A percentile compares a stretch with the other conserved stretches of the same genome.
Conservation (phyloP, 2,797 vertebrate species). For the Lepus oiostolus region DNA sequence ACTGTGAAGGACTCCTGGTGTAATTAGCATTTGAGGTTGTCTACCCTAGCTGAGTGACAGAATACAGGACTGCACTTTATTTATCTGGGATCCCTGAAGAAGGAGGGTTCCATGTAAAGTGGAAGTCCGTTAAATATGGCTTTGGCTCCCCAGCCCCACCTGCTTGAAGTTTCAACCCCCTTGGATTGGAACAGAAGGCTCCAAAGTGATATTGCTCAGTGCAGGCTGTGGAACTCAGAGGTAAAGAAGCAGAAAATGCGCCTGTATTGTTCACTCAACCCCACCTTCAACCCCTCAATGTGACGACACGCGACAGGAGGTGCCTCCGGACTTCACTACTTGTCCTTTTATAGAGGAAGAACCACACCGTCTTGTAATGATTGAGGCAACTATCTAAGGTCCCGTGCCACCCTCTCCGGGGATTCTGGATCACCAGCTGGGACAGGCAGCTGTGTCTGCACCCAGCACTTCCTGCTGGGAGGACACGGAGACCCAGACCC, state of each 20-base stretch:
- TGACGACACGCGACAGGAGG: neutral
- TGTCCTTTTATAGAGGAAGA: neutral
- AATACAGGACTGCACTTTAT: neutral
- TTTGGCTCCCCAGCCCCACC: neutral
- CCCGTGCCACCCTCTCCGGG: neutral
- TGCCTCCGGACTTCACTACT: neutral
- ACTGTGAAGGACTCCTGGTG: neutral
- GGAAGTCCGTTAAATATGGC: neutral
- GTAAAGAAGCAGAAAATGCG: neutral
- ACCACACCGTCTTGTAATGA: neutral
- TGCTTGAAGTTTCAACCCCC: neutral
- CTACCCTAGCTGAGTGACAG: neutral
- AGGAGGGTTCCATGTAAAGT: neutral
- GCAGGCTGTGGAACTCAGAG: neutral
- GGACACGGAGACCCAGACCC: neutral
- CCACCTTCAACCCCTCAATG: neutral
- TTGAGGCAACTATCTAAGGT: neutral
- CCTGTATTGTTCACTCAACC: neutral
- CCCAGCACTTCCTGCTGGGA: neutral
- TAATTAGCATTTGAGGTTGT: neutral
- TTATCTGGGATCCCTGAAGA: neutral
- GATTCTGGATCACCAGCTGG: neutral
- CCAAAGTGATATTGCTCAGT: neutral
- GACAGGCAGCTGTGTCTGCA: neutral
- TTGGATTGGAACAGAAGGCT: neutral